Conservation (phyloP, 2,113 vertebrate species). For the Microcebus murinus region DNA sequence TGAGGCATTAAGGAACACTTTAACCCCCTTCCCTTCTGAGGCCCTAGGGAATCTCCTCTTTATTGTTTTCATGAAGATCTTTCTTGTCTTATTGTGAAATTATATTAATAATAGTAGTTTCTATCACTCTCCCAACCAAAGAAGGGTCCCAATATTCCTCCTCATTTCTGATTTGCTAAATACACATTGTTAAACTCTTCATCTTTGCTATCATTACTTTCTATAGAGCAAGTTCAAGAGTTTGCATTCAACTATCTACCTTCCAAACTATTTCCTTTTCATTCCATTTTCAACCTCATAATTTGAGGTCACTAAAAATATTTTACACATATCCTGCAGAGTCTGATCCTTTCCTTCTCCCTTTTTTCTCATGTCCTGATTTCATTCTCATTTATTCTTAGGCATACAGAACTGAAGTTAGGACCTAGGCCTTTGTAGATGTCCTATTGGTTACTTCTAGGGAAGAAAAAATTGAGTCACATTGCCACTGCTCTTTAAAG, state of each 20-base stretch:
- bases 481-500: background rate
- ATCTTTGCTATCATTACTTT: background rate
- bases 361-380: background rate
- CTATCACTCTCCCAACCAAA: background rate
- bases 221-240: background rate
- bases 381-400: constrained; percentile 53
- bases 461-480: background rate
- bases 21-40: background rate
- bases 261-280: constrained; percentile 38
- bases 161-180: background rate
- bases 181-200: background rate
- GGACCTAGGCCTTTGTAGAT: background rate
- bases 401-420: background rate
- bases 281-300: constrained; percentile 56
- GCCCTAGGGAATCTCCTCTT: background rate
- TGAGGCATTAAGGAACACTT: background rate
- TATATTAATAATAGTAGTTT: background rate
- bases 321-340: background rate
- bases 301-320: constrained; percentile 45
- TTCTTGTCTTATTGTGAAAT: background rate
- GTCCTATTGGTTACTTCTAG: background rate
- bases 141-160: background rate
- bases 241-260: background rate
- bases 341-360: background rate
- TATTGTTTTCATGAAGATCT: background rate